Percentiles rank a stretch among this genome's conserved stretches.
phyloP scores from a whole-genome alignment of 2,888 invertebrate species.

The Halocaridina rubra region DNA sequence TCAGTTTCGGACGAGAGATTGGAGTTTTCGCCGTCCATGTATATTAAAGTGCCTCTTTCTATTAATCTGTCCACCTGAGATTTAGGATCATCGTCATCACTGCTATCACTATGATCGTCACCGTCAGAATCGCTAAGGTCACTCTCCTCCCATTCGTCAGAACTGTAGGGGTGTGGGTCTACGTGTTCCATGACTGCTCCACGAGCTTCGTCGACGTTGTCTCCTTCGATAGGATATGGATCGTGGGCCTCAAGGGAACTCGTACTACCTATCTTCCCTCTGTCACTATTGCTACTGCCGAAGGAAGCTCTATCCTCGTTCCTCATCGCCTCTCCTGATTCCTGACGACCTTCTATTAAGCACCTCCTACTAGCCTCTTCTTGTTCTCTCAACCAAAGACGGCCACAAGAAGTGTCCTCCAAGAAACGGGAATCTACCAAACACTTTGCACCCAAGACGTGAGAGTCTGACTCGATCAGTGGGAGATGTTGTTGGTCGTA shows the following conservation, averaged over 20 bases:
- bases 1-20: constrained; percentile 60
- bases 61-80: constrained; percentile 63
- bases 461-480: not conserved
- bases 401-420: constrained; percentile 48
- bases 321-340: constrained; percentile 41
- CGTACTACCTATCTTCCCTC: constrained; percentile 46
- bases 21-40: constrained; percentile 63
- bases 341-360: constrained; percentile 39
- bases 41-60: constrained; percentile 55
- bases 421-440: constrained; percentile 41
- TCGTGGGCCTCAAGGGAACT: constrained; percentile 44
- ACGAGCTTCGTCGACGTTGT: constrained; percentile 5
- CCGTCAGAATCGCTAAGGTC: constrained; percentile 54
- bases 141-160: constrained; percentile 63
- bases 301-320: not conserved
- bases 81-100: constrained; percentile 63
- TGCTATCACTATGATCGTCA: constrained; percentile 61
- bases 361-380: constrained; percentile 7
- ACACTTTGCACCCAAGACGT: constrained; percentile 29
- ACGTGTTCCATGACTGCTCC: constrained; percentile 47
- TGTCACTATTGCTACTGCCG: constrained; percentile 38
- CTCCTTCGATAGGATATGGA: no score
- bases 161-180: constrained; percentile 50
- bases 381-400: not conserved
- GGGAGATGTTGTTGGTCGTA: not conserved